phyloP scores from a whole-genome alignment of 2,888 invertebrate genomes.

The Oscheius sp. region DNA sequence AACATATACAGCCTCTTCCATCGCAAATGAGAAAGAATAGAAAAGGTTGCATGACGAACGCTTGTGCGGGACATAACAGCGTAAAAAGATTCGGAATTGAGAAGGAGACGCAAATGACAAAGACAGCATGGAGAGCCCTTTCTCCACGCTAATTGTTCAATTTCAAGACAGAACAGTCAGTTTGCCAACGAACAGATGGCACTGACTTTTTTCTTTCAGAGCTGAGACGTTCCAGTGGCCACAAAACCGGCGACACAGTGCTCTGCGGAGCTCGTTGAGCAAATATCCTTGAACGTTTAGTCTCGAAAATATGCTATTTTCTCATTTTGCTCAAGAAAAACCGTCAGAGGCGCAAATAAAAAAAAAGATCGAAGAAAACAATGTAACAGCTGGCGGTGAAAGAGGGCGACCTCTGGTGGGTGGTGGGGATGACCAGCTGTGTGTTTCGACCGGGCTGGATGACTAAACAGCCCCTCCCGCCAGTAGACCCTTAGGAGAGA shows the following conservation, averaged over 20 bases:
- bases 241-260: no score
- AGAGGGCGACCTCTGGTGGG: background rate
- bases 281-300: background rate
- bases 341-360: background rate
- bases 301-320: background rate
- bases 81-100: background rate
- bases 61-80: no score
- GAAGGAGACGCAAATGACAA: no score
- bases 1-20: no score
- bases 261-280: background rate
- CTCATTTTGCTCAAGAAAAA: background rate
- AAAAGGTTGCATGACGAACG: no score
- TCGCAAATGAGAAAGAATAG: no score
- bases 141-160: no score
- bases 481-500: background rate
- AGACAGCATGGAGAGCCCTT: no score
- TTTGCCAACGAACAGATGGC: no score
- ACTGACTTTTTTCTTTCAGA: no score
- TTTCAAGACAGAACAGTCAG: no score
- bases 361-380: constrained; percentile 13
- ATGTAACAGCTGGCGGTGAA: constrained; percentile 19
- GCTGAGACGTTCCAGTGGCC: no score
- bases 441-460: constrained; percentile 2
- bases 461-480: constrained; percentile 21
- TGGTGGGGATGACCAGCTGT: constrained; percentile 13